Percentiles rank a stretch among this genome's conserved stretches.
phyloP scores from a whole-genome alignment of 1,140 invertebrate species.

The Lasaia peninsularis region DNA sequence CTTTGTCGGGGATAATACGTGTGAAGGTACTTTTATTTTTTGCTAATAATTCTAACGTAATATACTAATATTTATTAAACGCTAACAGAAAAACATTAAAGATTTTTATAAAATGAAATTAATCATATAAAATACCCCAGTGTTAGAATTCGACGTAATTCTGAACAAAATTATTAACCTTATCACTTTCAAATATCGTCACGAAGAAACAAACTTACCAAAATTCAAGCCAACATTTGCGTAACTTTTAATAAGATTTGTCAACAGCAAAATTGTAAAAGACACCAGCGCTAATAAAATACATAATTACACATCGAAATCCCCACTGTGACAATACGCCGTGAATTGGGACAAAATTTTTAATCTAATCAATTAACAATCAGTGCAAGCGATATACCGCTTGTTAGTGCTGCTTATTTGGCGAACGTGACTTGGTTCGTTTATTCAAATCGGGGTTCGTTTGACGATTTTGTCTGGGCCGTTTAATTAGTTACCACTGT shows the following conservation, averaged over 20 bases:
- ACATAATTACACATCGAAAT: conserved; percentile 52
- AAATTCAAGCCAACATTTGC: background rate
- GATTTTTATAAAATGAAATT: too few relatives aligned
- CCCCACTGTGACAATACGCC: conserved; percentile 56
- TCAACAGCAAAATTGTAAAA: conserved; percentile 65
- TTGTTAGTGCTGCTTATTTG: conserved; percentile 74
- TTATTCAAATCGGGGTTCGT: conserved; percentile 67
- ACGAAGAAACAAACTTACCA: background rate
- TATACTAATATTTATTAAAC: too few relatives aligned
- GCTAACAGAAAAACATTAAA: too few relatives aligned
- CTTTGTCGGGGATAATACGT: too few relatives aligned
- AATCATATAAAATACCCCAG: too few relatives aligned
- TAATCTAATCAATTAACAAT: conserved; percentile 77
- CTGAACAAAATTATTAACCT: too few relatives aligned
- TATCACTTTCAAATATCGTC: background rate
- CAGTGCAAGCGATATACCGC: conserved; percentile 74
- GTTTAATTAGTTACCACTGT: conserved; percentile 52
- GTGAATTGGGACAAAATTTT: conserved; percentile 68
- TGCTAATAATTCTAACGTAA: too few relatives aligned
- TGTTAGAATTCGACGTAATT: too few relatives aligned
- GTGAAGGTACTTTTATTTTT: too few relatives aligned
- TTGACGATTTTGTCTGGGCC: conserved; percentile 52
- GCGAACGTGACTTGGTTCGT: conserved; percentile 62
- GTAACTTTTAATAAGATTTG: conserved; percentile 24
- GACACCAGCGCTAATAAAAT: conserved; percentile 58